Base-by-base conservation (phyloP, 2,113 vertebrate species). In the Penelope pileata region DNA sequence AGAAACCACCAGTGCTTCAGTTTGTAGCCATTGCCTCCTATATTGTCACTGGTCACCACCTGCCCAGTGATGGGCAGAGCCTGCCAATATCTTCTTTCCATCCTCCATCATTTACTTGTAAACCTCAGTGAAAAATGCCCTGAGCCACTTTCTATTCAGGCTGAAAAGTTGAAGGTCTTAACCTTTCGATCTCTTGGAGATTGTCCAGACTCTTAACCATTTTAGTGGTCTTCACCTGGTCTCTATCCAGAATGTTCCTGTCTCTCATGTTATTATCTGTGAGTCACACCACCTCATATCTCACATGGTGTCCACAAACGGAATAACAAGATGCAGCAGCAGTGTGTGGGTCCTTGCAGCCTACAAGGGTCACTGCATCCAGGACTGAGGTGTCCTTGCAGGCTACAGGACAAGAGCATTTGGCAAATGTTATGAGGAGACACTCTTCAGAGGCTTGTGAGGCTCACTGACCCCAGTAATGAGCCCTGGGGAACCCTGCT, bases 201-300 rank as follows among this genome's bases (percentile, higher is more conserved):
- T 81, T 10, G 19, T 82, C 10, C 50, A 54, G 43, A 47, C 14
- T 34, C 10, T 48, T 43, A 8, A 21, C 18, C 10, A 3, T n/a
- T 7, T 24, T 24, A n/a, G 2, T 32, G 9, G 12, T 40, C 16
- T 27, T 88, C 51, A 82, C 5, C 17, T 64, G 23, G 19, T 10
- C 23, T 38, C 30, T 59, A 17, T 43, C 17, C 6, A 38, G 16
- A 24, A 85, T 19, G 18, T 66, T 26, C 0, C 0, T 26, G 6
- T 40, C 34, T 47, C 51, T 91, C 16, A 43, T 59, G n/a, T 24
- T 26, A 24, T 5, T 24, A 34, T 60, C 22, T 36, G 22, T 36
- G 23, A 14, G 34, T 36, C 34, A 60, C 16, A 7, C 34, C 60
- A 43, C 12, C 10, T 68, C 24, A 12, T 11, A 29, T 64, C 82